Percentiles rank a stretch among this genome's conserved stretches.
Conservation (phyloP, 2,888 invertebrate species). For the Acronicta leporina region DNA sequence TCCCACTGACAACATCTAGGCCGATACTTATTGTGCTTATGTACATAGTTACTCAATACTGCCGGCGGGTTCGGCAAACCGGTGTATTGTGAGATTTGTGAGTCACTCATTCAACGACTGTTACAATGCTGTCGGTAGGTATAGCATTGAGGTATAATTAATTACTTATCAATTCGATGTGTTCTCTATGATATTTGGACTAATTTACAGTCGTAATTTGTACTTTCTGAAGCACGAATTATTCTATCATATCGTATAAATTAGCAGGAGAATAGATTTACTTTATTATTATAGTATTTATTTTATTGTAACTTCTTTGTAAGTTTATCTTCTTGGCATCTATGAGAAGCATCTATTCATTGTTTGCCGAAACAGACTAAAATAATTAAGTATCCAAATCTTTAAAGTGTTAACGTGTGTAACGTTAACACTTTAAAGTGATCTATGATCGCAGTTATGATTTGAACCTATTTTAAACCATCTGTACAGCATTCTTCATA, state of each 20-base stretch:
- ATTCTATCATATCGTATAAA: not conserved
- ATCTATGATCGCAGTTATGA: conserved; percentile 8
- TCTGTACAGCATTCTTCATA: conserved; percentile 28
- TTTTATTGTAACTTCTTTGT: too few relatives aligned
- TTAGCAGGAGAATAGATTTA: too few relatives aligned
- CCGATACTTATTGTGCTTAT: conserved; percentile 29
- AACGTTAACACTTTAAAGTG: conserved; percentile 13
- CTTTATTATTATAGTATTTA: too few relatives aligned
- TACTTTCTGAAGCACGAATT: too few relatives aligned
- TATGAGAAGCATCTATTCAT: too few relatives aligned
- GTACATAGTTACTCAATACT: conserved; percentile 29
- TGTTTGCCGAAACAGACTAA: not conserved
- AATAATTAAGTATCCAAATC: too few relatives aligned
- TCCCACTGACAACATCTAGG: conserved; percentile 33
- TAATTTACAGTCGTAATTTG: too few relatives aligned
- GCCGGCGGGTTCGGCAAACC: conserved; percentile 30
- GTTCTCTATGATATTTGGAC: not conserved
- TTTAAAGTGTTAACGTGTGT: too few relatives aligned
- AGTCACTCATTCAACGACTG: conserved; percentile 37
- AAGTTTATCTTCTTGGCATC: too few relatives aligned
- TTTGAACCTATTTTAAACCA: conserved; percentile 17
- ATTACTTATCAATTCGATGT: not conserved
- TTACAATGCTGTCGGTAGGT: conserved; percentile 9
- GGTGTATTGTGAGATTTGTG: conserved; percentile 40
- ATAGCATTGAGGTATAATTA: not conserved